A percentile compares a stretch with the other conserved stretches of the same genome.
These are phyloP conservation scores for Cirrhinus molitorella DNA, from an alignment of 2,797 vertebrate genomes.

Conservation along the genomic window DNA sequence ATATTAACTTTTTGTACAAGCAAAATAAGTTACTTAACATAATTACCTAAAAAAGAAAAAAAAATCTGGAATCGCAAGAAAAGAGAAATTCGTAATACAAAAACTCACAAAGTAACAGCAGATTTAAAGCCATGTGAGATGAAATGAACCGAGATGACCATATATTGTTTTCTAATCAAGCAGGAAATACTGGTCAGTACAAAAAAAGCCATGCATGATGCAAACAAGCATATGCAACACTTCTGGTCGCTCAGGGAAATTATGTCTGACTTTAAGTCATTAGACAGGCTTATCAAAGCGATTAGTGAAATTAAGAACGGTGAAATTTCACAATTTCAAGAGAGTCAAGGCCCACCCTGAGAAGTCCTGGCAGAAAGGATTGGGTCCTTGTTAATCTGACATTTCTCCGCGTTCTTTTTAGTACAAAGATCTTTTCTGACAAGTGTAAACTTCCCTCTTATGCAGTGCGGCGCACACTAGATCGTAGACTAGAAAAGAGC, in stretches of 20 bases:
- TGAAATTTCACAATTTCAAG: background rate
- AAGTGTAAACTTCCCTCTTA: slow-evolving; percentile 35
- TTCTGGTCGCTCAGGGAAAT: slow-evolving; percentile 30
- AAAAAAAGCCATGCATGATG: slow-evolving; percentile 56
- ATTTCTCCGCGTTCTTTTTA: background rate
- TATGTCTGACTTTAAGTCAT: background rate
- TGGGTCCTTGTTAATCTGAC: slow-evolving; percentile 10
- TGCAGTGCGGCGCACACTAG: background rate
- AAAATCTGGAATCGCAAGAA: slow-evolving; percentile 66
- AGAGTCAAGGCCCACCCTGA: slow-evolving; percentile 56
- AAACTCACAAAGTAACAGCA: slow-evolving; percentile 62
- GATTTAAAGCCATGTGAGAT: slow-evolving; percentile 71
- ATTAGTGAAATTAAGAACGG: slow-evolving; percentile 33
- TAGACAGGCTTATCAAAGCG: slow-evolving; percentile 31
- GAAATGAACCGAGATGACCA: slow-evolving; percentile 49
- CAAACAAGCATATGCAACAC: slow-evolving; percentile 39
- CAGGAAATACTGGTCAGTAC: slow-evolving; percentile 43
- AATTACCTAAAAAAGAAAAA: slow-evolving; percentile 73
- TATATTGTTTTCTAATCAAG: slow-evolving; percentile 42
- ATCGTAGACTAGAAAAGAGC: slow-evolving; percentile 21
- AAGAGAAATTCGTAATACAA: slow-evolving; percentile 29
- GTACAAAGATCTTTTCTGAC: slow-evolving; percentile 24
- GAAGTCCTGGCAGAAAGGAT: slow-evolving; percentile 32
- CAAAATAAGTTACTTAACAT: slow-evolving; percentile 87
- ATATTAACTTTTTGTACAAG: slow-evolving; percentile 86